Conservation (phyloP, 2,888 invertebrate species). For the Cheilosia vernalis region DNA sequence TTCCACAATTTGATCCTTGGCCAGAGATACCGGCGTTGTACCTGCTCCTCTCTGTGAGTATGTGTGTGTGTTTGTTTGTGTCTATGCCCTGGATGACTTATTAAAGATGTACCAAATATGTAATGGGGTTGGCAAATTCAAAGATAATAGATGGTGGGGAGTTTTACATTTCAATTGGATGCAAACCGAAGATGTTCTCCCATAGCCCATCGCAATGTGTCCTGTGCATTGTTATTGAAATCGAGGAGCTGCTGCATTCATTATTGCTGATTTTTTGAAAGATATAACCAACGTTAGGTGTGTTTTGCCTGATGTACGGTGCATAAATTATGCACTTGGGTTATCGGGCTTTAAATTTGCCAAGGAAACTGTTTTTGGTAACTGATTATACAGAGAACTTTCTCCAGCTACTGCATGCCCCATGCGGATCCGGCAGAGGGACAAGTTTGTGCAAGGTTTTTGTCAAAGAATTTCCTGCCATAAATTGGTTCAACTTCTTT, state of each 20-base stretch:
- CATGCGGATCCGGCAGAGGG: too few relatives aligned
- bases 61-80: slow-evolving; percentile 10
- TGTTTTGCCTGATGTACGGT: neutral
- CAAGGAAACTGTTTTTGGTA: slow-evolving; percentile 19
- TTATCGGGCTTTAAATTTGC: slow-evolving; percentile 4
- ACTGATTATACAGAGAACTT: too few relatives aligned
- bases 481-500: too few relatives aligned
- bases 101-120: slow-evolving; percentile 64
- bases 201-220: slow-evolving; percentile 23
- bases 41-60: neutral
- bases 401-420: too few relatives aligned
- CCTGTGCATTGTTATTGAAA: slow-evolving; percentile 61
- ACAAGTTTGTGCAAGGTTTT: too few relatives aligned
- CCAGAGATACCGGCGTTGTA: slow-evolving; percentile 14
- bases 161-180: slow-evolving; percentile 71
- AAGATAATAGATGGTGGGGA: slow-evolving; percentile 56
- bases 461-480: too few relatives aligned
- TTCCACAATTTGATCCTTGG: slow-evolving; percentile 68
- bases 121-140: slow-evolving; percentile 59
- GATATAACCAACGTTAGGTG: neutral
- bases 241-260: slow-evolving; percentile 41
- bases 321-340: neutral
- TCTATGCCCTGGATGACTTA: slow-evolving; percentile 63
- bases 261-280: slow-evolving; percentile 29
- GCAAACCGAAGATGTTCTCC: slow-evolving; percentile 61